Percentiles rank a stretch among this genome's conserved stretches.
phyloP scores from a whole-genome alignment of 2,888 invertebrate genomes.

The Eilema sororculum region DNA sequence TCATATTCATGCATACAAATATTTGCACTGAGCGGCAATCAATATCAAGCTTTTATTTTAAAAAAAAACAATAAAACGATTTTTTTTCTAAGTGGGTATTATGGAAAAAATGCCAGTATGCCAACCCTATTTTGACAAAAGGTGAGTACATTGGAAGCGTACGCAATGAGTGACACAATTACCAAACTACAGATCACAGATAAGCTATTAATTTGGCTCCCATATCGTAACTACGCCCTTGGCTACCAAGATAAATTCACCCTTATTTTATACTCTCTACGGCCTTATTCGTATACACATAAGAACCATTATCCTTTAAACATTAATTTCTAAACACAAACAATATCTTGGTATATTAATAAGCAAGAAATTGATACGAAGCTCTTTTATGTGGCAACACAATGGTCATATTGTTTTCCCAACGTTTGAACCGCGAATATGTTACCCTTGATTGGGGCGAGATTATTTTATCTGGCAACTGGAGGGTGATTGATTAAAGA shows the following conservation, averaged over 20 bases:
- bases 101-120: neutral
- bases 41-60: too few species aligned
- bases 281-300: slow-evolving; percentile 1
- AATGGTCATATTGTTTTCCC: slow-evolving; percentile 76
- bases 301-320: slow-evolving; percentile 33
- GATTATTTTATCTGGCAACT: slow-evolving; percentile 57
- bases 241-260: slow-evolving; percentile 40
- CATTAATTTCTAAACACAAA: slow-evolving; percentile 30
- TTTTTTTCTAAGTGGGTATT: too few species aligned
- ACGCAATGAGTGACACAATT: slow-evolving; percentile 82
- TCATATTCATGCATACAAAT: too few species aligned
- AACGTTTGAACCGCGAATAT: slow-evolving; percentile 66
- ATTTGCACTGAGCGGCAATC: too few species aligned
- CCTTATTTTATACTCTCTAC: neutral
- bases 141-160: slow-evolving; percentile 67
- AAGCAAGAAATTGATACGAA: slow-evolving; percentile 75
- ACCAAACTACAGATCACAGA: slow-evolving; percentile 78
- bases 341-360: slow-evolving; percentile 51
- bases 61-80: too few species aligned
- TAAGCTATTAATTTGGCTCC: slow-evolving; percentile 84
- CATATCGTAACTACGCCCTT: slow-evolving; percentile 67
- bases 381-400: slow-evolving; percentile 70
- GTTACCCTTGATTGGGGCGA: slow-evolving; percentile 67
- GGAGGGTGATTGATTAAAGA: slow-evolving; percentile 67
- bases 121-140: slow-evolving; percentile 69